Evolutionary conservation across 2,113 vertebrate species (phyloP), one percentile per base, ranked within the genome.

Genomic region (Trogon surrucura): DNA sequence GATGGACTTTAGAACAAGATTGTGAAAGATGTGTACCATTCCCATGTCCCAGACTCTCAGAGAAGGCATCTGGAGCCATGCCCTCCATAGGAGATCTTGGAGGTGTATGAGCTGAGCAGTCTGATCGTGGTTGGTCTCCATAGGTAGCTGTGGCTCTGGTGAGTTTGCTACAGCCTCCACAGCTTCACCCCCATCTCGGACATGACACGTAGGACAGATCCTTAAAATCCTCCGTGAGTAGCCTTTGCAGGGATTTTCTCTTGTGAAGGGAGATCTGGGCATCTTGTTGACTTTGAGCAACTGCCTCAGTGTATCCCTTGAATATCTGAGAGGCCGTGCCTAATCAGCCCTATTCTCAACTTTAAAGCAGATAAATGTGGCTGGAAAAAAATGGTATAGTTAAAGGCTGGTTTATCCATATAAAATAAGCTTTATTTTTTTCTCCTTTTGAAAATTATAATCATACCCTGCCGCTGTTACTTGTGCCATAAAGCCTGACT

Each of bases 1-100:
- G 26, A 5, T 70, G 45, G 45, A 38, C 19, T 72, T 72, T 3
- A 41, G 3, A 77, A 38, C 14, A 69, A 34, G 45, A 16, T 69
- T 4, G 2, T n/a, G 32, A 38, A 69, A 29, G 29, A 4, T 5
- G 4, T 47, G 4, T 0, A 0, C 16, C 25, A 61, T 34, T 65
- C 20, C 22, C 0, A 0, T 44, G 53, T 38, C 38, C 38, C 34
- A 62, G 45, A 9, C 27, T 19, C 27, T 48, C 4, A 25, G 71
- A 75, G 66, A 47, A 71, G 54, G 50, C 51, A 69, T 27, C 60
- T 30, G 41, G 30, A 91, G n/a, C 36, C 29, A 3, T 0, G 1
- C 0, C 1, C 20, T 62, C 44, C 5, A 4, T 54, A 20, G 48
- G 22, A 75, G 15, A 27, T 50, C 47, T 36, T 1, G 1, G 58